A percentile compares a stretch with the other conserved stretches of the same genome.
These are phyloP conservation scores for Lycaon pictus DNA, from an alignment of 2,113 vertebrate species.

Conservation along the genomic window DNA sequence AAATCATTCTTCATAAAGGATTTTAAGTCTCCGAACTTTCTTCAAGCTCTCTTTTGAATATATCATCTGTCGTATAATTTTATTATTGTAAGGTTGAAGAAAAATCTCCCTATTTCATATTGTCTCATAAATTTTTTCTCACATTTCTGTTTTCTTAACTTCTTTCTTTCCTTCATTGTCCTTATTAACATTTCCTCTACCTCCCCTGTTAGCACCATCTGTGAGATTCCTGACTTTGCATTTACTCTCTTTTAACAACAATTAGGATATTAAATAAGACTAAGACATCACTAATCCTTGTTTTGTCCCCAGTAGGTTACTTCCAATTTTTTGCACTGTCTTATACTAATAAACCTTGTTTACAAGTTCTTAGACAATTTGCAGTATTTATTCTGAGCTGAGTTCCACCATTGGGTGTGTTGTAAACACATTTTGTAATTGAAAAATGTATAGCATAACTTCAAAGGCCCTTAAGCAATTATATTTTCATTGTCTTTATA, in stretches of 20 bases:
- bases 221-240: neutral
- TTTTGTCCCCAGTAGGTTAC: neutral
- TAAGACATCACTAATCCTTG: neutral
- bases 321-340: neutral
- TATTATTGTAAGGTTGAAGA: neutral
- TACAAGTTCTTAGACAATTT: neutral
- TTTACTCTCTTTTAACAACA: constrained; percentile 48
- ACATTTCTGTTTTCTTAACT: neutral
- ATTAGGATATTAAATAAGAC: constrained; percentile 29
- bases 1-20: neutral
- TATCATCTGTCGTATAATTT: neutral
- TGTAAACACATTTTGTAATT: neutral
- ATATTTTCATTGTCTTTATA: neutral
- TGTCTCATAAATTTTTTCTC: neutral
- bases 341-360: neutral
- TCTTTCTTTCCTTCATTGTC: neutral
- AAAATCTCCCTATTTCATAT: neutral
- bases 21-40: neutral
- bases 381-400: neutral
- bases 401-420: neutral
- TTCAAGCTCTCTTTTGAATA: neutral
- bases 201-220: neutral
- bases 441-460: neutral
- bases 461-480: neutral
- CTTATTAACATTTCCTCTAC: neutral